Evolutionary conservation across 2,113 vertebrate species (phyloP).

Genomic region (Gnathonemus longibarbis): DNA sequence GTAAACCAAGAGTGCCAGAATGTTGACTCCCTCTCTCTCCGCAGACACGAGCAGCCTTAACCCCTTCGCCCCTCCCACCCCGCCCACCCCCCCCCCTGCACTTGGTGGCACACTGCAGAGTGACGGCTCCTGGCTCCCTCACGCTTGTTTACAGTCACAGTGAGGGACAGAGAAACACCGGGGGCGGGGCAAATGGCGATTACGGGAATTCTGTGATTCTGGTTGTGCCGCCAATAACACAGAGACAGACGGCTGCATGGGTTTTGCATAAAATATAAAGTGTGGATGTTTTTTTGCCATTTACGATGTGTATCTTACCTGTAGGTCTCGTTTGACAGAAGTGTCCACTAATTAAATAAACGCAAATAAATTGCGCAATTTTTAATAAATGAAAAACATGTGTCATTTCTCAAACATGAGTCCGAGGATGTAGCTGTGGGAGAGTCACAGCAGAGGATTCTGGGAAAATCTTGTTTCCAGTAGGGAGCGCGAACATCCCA

Average conservation of each 20-base stretch:
- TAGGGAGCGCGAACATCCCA: constrained; percentile 22
- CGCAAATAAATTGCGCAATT: background rate
- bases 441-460: background rate
- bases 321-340: background rate
- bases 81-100: background rate
- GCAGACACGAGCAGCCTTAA: constrained; percentile 57
- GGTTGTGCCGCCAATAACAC: constrained; percentile 1
- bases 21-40: constrained; percentile 56
- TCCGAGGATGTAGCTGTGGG: background rate
- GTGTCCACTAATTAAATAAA: background rate
- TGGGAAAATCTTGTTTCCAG: background rate
- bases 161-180: background rate
- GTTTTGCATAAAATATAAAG: constrained; percentile 62
- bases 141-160: background rate
- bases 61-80: constrained; percentile 39
- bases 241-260: constrained; percentile 17
- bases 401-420: background rate
- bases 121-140: background rate
- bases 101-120: background rate
- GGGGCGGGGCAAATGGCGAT: background rate
- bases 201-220: background rate
- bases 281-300: constrained; percentile 49
- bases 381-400: background rate
- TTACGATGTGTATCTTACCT: constrained; percentile 35
- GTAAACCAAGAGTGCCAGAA: constrained; percentile 71